Base-by-base conservation (phyloP, 2,888 invertebrate genomes). In the Glyphotaelius pellucidus region DNA sequence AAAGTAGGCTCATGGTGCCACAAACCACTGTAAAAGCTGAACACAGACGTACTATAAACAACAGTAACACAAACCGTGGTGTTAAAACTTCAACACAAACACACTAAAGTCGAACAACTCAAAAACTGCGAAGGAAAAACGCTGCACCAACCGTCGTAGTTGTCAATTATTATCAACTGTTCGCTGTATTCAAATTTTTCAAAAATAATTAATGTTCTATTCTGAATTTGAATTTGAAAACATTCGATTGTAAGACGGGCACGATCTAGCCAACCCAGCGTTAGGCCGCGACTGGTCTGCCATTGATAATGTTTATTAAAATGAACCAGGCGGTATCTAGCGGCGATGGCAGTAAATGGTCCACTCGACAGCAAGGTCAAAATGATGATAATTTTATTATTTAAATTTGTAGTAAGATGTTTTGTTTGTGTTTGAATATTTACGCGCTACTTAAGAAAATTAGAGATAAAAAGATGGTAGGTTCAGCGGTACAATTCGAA, bases 181-280 rank as follows among this genome's bases (percentile, higher is more conserved):
- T 83, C 83, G 83, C 83, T 83, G 83, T 67, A 67, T 67, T 67
- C 67, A 67, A 67, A 25, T 67, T 67, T 67, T 67, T 67, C 67
- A 67, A 67, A 67, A 67, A 25, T 25, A 67, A 67, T 25, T 25
- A 9, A 25, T 67, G 25, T 67, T 67, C 67, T 67, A 67, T 67
- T 67, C 67, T 67, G 67, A 38, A 83, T 86, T 86, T 42, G 86
- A 86, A 86, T 86, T 86, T 86, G n/a, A 38, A 86, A 83, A 83
- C 83, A 86, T 86, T 86, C 86, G 86, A 86, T 30, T 30, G n/a
- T 15, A 83, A 25, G n/a, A 38, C 42, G 85, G 31, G 87, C 52
- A 31, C 87, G 87, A 30, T 42, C n/a, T n/a, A 38, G 35, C 85
- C 52, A 31, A 30, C 52, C 52, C 31, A 67, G 88, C 67, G 88